Evolutionary conservation across 2,888 invertebrate genomes (phyloP).

Genomic region (Chironomus riparius): DNA sequence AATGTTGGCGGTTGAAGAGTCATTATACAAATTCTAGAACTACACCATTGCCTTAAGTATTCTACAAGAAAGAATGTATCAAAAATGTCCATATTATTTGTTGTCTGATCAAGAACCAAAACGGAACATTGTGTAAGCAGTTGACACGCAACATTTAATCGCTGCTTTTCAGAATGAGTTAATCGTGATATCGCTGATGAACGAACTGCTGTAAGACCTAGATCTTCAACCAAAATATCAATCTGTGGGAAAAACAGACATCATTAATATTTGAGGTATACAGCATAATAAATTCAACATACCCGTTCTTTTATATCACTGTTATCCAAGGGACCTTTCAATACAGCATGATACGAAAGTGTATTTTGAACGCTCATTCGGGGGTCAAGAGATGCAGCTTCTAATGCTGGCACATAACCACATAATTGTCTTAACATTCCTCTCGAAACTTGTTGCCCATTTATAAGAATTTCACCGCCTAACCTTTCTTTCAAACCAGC

Average conservation of each 20-base stretch:
- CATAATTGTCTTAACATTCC: conserved; percentile 65
- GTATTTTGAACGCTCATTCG: conserved; percentile 87
- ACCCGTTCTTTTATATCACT: conserved; percentile 64
- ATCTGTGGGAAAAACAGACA: conserved; percentile 47
- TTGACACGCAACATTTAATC: conserved; percentile 84
- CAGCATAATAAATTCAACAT: conserved; percentile 29
- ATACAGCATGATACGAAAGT: conserved; percentile 69
- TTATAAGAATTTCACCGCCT: conserved; percentile 73
- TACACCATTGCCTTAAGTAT: conserved; percentile 78
- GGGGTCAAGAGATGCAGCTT: conserved; percentile 45
- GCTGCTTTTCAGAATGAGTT: conserved; percentile 77
- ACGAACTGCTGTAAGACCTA: conserved; percentile 81
- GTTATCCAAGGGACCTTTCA: conserved; percentile 44
- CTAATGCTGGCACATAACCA: conserved; percentile 41
- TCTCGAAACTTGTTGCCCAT: conserved; percentile 72
- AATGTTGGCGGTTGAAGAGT: conserved; percentile 91
- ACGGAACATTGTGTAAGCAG: conserved; percentile 78
- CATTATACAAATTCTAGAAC: conserved; percentile 72
- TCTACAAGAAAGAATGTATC: conserved; percentile 93
- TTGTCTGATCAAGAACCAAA: conserved; percentile 79
- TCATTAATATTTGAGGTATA: neutral
- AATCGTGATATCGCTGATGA: conserved; percentile 77
- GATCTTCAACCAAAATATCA: conserved; percentile 79
- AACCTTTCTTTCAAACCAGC: conserved; percentile 62
- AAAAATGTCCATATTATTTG: conserved; percentile 60